Percentiles rank a stretch among this genome's conserved stretches.
These are phyloP conservation scores for Condylura cristata DNA, from an alignment of 2,113 vertebrate genomes.

Conservation along the genomic window DNA sequence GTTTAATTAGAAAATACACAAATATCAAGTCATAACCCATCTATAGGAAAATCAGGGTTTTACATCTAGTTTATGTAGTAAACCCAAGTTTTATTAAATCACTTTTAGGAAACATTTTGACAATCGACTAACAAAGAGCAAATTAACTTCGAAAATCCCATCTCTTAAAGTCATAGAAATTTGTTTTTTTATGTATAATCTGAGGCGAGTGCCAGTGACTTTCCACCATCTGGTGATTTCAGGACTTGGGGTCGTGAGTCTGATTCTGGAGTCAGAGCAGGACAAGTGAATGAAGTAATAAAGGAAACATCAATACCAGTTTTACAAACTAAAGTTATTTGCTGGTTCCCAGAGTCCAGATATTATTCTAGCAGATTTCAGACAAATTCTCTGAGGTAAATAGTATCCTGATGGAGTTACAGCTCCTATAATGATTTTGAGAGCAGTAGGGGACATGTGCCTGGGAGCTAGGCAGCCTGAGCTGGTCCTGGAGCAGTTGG, in stretches of 20 bases:
- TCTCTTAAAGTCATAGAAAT: not conserved
- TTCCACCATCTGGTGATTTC: not conserved
- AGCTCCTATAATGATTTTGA: not conserved
- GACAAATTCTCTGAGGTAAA: not conserved
- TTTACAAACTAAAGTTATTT: not conserved
- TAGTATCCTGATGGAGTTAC: not conserved
- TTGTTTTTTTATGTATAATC: not conserved
- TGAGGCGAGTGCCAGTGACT: not conserved
- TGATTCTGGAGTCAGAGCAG: not conserved
- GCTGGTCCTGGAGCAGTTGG: not conserved
- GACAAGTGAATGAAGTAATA: not conserved
- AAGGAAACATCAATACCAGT: not conserved
- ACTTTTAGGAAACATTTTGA: slow-evolving; percentile 24
- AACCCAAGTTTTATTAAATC: slow-evolving; percentile 44
- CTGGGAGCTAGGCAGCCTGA: not conserved
- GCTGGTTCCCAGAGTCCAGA: not conserved
- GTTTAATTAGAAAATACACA: slow-evolving; percentile 35
- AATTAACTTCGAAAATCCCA: not conserved
- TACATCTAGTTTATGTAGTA: not conserved
- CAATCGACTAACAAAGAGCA: not conserved
- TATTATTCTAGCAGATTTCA: not conserved
- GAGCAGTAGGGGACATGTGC: not conserved
- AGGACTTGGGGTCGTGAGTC: not conserved
- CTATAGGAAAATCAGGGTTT: not conserved
- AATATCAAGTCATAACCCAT: not conserved